Evolutionary conservation across 1,140 invertebrate genomes (phyloP).

Genomic region (Phocides pigmalion): DNA sequence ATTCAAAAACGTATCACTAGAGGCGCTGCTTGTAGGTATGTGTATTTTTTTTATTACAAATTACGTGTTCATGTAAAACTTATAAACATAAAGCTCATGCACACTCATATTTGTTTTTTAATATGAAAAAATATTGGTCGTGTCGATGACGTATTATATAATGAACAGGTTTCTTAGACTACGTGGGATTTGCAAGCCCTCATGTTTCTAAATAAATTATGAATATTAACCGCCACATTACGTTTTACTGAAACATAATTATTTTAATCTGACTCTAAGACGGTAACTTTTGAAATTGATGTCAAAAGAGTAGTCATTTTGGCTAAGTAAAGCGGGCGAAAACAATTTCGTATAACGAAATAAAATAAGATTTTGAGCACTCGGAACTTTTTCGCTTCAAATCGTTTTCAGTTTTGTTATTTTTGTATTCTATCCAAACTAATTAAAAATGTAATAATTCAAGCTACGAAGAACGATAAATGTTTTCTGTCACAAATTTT

Average conservation of each 20-base stretch:
- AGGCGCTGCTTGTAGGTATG: no score
- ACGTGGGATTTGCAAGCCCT: conserved; percentile 59
- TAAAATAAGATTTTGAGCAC: background rate
- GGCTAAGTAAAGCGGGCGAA: conserved; percentile 12
- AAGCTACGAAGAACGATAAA: no score
- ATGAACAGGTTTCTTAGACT: conserved; percentile 37
- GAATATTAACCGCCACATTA: conserved; percentile 77
- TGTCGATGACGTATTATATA: background rate
- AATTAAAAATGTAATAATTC: no score
- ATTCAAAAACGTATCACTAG: no score
- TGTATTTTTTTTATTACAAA: no score
- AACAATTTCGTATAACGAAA: conserved; percentile 10
- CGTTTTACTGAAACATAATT: conserved; percentile 75
- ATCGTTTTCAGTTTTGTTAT: background rate
- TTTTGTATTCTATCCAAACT: no score
- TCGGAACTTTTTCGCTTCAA: background rate
- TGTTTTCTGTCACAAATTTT: no score
- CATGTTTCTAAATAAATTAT: conserved; percentile 80
- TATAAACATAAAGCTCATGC: no score
- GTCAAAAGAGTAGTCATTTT: conserved; percentile 44
- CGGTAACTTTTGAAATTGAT: conserved; percentile 67
- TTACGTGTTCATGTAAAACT: no score
- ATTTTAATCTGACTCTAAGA: conserved; percentile 74
- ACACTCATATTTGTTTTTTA: no score
- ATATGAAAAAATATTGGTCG: no score